Evolutionary conservation across 1,140 invertebrate genomes (phyloP).

Genomic region (Condylostylus longicornis): DNA sequence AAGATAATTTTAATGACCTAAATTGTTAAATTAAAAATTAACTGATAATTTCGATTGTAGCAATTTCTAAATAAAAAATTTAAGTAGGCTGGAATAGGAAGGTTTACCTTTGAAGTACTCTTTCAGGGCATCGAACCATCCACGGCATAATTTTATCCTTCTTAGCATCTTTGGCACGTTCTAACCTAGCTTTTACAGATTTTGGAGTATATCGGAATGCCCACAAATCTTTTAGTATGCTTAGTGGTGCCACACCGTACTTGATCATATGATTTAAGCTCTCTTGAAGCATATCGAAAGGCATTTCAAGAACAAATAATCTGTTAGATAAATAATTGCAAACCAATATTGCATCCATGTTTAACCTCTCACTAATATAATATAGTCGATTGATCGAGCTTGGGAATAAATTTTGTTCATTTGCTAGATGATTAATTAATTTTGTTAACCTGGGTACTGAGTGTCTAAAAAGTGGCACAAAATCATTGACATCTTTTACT

Average conservation of each 20-base stretch:
- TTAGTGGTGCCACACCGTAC: constrained; percentile 29
- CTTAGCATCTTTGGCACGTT: constrained; percentile 28
- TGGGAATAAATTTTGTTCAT: constrained; percentile 11
- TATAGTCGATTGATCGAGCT: constrained; percentile 27
- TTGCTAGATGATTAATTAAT: constrained; percentile 12
- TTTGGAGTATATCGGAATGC: constrained; percentile 33
- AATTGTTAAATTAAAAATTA: background rate
- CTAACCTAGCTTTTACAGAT: constrained; percentile 28
- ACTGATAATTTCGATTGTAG: background rate
- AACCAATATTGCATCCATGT: constrained; percentile 17
- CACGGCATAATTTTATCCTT: constrained; percentile 37
- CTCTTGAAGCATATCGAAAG: constrained; percentile 24
- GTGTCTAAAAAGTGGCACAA: constrained; percentile 23
- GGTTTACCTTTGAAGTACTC: constrained; percentile 30
- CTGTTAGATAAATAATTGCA: constrained; percentile 24
- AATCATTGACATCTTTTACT: constrained; percentile 23
- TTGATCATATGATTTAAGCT: constrained; percentile 27
- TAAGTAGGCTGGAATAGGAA: background rate
- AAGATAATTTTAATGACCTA: constrained; percentile 30
- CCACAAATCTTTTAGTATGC: constrained; percentile 37
- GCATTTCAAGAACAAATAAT: constrained; percentile 29
- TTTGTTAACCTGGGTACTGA: constrained; percentile 18
- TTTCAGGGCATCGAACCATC: constrained; percentile 36
- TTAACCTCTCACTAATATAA: constrained; percentile 23
- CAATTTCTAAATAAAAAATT: background rate